Conservation (phyloP, 1,140 invertebrate species). For the Glomeris maerens region DNA sequence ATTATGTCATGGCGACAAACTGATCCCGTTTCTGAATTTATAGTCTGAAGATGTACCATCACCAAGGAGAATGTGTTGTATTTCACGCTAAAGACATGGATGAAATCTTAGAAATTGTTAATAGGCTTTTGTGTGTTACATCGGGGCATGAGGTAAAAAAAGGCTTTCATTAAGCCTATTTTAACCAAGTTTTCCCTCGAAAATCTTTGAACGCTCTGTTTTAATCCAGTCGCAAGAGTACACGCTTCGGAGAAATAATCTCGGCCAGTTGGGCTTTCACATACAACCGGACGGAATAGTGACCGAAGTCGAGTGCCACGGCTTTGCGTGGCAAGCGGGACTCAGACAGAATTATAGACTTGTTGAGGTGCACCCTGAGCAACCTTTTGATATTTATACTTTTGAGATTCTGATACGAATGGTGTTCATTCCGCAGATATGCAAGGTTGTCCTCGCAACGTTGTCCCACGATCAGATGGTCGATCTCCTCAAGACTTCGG, state of each 20-base stretch:
- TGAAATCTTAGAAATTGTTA: constrained; percentile 62
- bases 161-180: too few species aligned
- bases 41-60: constrained; percentile 38
- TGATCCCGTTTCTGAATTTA: constrained; percentile 14
- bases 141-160: constrained; percentile 44
- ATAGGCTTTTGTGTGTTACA: constrained; percentile 52
- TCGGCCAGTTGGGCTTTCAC: constrained; percentile 85
- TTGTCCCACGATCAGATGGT: constrained; percentile 87
- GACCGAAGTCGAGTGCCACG: constrained; percentile 77
- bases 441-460: constrained; percentile 75
- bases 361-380: constrained; percentile 49
- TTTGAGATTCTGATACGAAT: too few species aligned
- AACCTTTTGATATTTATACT: too few species aligned
- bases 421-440: constrained; percentile 42
- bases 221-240: constrained; percentile 45
- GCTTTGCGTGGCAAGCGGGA: constrained; percentile 76
- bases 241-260: constrained; percentile 56
- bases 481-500: constrained; percentile 77
- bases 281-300: constrained; percentile 91
- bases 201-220: constrained; percentile 3
- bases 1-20: neutral
- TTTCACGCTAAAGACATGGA: constrained; percentile 37
- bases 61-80: constrained; percentile 69
- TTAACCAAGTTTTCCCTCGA: constrained; percentile 4
- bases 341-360: constrained; percentile 73